phyloP scores from a whole-genome alignment of 2,797 vertebrate species.

The Myripristis murdjan region DNA sequence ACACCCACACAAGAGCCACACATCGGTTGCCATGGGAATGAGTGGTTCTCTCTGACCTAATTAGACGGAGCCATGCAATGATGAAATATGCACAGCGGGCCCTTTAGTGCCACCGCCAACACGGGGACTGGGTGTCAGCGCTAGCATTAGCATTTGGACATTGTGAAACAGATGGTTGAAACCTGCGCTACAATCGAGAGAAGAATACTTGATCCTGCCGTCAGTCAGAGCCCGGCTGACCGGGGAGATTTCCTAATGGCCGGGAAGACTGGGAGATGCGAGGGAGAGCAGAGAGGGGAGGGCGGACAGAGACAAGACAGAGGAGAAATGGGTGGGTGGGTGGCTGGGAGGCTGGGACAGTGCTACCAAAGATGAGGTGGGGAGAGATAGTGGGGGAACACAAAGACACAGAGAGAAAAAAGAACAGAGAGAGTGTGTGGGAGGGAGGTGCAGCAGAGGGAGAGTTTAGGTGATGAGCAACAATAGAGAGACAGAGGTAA shows the following conservation, averaged over 20 bases:
- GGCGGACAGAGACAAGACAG: neutral
- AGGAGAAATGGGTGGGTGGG: neutral
- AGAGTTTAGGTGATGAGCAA: slow-evolving; percentile 35
- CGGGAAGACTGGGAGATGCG: slow-evolving; percentile 21
- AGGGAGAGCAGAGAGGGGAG: neutral
- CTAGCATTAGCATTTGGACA: slow-evolving; percentile 48
- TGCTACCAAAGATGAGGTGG: neutral
- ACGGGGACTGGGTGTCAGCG: slow-evolving; percentile 56
- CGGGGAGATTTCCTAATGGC: slow-evolving; percentile 3
- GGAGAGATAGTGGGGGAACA: slow-evolving; percentile 5
- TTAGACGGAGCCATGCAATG: slow-evolving; percentile 79
- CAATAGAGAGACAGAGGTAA: slow-evolving; percentile 30
- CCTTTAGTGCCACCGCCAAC: slow-evolving; percentile 37
- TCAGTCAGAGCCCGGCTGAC: slow-evolving; percentile 32
- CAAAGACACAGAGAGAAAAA: neutral
- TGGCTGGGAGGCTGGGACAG: neutral
- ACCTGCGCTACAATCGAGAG: slow-evolving; percentile 23
- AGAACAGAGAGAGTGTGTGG: neutral
- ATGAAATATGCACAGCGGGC: slow-evolving; percentile 82
- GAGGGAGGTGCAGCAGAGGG: neutral
- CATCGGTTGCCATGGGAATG: slow-evolving; percentile 84
- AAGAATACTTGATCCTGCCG: slow-evolving; percentile 2
- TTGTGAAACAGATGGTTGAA: slow-evolving; percentile 40
- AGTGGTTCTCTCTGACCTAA: slow-evolving; percentile 83
- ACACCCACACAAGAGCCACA: slow-evolving; percentile 41